These are phyloP conservation scores for Conchocele bisecta DNA, from an alignment of 2,888 invertebrate genomes.

Conservation along the genomic window DNA sequence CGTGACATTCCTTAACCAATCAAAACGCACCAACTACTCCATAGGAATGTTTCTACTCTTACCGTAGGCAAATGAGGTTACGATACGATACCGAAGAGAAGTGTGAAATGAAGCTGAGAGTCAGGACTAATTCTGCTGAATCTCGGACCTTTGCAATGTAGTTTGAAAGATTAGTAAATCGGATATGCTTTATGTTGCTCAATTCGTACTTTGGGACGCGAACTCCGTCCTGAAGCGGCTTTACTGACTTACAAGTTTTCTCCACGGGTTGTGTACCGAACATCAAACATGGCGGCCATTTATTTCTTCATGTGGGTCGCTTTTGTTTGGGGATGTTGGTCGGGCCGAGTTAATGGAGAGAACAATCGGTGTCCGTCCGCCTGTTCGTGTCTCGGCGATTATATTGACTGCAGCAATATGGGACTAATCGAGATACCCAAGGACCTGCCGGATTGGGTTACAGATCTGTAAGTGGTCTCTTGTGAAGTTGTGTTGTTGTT, in stretches of 20 bases:
- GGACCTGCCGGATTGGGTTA: conserved; percentile 90
- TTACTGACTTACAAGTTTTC: no score
- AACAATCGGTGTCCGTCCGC: conserved; percentile 85
- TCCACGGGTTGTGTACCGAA: conserved; percentile 57
- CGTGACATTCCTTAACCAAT: conserved; percentile 57
- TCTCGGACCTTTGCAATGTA: conserved; percentile 30
- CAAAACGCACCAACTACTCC: conserved; percentile 42
- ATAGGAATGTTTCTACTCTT: conserved; percentile 62
- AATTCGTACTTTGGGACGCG: no score
- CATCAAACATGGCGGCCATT: conserved; percentile 79
- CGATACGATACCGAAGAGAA: conserved; percentile 34
- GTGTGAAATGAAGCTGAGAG: no score
- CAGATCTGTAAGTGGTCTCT: conserved; percentile 87
- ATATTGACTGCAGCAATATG: conserved; percentile 90
- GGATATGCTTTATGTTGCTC: no score
- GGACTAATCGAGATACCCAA: conserved; percentile 88
- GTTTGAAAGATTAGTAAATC: conserved; percentile 19
- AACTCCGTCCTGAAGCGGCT: no score
- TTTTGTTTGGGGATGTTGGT: conserved; percentile 71
- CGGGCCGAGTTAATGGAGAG: conserved; percentile 38
- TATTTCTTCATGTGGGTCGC: conserved; percentile 74
- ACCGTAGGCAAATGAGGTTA: conserved; percentile 61
- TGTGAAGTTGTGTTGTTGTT: neutral
- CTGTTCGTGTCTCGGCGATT: conserved; percentile 89
- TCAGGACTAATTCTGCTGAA: conserved; percentile 27